Percentiles rank a stretch among this genome's conserved stretches.
These are phyloP conservation scores for Ectobius pallidus DNA, from an alignment of 2,888 invertebrate species.

Conservation along the genomic window DNA sequence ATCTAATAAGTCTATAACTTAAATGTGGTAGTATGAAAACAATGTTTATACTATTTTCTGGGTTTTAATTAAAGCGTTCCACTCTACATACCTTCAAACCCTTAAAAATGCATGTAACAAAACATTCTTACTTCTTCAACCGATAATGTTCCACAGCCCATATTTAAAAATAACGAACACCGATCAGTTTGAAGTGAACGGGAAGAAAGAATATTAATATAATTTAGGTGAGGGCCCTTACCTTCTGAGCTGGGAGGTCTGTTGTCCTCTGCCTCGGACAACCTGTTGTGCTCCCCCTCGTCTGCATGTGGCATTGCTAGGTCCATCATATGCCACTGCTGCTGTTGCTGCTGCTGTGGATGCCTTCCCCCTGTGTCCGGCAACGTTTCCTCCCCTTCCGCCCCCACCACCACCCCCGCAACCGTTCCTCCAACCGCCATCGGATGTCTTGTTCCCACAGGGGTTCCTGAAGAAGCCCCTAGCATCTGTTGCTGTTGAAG, in stretches of 20 bases:
- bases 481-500: slow-evolving; percentile 21
- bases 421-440: slow-evolving; percentile 5
- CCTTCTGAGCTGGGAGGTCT: slow-evolving; percentile 37
- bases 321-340: background rate
- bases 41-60: no score
- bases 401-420: slow-evolving; percentile 37
- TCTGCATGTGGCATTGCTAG: slow-evolving; percentile 23
- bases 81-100: no score
- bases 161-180: no score
- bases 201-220: no score
- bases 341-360: slow-evolving; percentile 30
- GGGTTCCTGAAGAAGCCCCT: background rate
- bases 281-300: slow-evolving; percentile 20
- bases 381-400: slow-evolving; percentile 27
- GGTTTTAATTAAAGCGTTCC: no score
- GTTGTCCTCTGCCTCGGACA: slow-evolving; percentile 28
- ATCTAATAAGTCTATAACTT: no score
- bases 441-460: background rate
- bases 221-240: no score
- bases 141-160: no score
- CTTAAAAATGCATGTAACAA: no score
- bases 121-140: no score
- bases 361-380: slow-evolving; percentile 35
- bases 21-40: no score
- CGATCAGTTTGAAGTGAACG: no score